Evolutionary conservation across 2,888 invertebrate species (phyloP), one percentile per base, ranked within the genome.

Genomic region (Syrista parreyssii): DNA sequence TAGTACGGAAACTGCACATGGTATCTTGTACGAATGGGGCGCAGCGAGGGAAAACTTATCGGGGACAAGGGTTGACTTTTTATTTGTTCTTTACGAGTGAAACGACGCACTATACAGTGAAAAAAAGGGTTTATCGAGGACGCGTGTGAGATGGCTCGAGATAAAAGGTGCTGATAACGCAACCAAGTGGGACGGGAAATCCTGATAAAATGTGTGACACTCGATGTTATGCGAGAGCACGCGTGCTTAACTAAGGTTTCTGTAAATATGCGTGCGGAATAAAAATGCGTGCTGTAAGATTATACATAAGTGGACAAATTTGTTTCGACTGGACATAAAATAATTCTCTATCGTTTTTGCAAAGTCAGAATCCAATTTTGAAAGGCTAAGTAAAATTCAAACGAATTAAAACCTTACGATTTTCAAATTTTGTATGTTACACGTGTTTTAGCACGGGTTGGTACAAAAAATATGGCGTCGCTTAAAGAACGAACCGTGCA

Each of bases 151-250:
- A 33, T 71, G 71, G 12, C 6, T 32, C 12, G 71, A 71, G 71
- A 71, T 23, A 73, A 78, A 75, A 78, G 81, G 80, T 82, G 81
- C 79, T 84, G 84, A 86, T 89, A 86, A 87, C 87, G 55, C 23
- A 55, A 55, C 23, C 87, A 90, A 90, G 89, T 90, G 86, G 90
- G 89, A 89, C 89, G 89, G 89, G 89, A 88, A 87, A 89, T 87
- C 83, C 84, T 78, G 86, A 86, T 89, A 89, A 89, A 89, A 89
- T 86, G 83, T 86, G 83, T 84, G 87, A 84, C 84, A 86, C 84
- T 86, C 84, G 85, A 88, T 89, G 84, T 90, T 91, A 91, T 91
- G 90, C 90, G 84, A 84, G 79, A 85, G 84, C 90, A 90, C 88
- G 90, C 89, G 71, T 71, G 32, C 71, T 71, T 33, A 71, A 71